Conservation (phyloP, 2,797 vertebrate species). For the Chaenodraco wilsoni region DNA sequence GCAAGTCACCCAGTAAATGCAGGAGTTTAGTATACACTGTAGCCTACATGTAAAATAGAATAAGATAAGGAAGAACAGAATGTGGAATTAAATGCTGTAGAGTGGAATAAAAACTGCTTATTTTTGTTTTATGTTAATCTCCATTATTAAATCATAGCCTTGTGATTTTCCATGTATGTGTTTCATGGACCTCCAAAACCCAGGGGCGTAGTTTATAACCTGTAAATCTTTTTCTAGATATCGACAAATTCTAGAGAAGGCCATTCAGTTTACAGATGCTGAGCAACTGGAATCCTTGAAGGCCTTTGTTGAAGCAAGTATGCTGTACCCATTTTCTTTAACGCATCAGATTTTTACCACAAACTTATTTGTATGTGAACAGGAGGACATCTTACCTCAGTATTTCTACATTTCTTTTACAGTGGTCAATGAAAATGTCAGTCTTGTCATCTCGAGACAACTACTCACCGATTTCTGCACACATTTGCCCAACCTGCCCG, state of each 20-base stretch:
- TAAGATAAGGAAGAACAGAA: too few relatives aligned
- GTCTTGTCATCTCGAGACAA: slow-evolving; percentile 97
- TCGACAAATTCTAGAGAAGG: slow-evolving; percentile 96
- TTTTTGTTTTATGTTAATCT: background rate
- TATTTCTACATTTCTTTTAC: slow-evolving; percentile 23
- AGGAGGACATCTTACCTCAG: background rate
- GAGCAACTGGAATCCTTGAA: slow-evolving; percentile 97
- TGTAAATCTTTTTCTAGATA: slow-evolving; percentile 82
- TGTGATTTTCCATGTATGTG: background rate
- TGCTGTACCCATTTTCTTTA: slow-evolving; percentile 61
- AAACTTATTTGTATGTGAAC: background rate
- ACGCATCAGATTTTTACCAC: accelerated
- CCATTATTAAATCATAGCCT: background rate
- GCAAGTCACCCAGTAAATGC: too few relatives aligned
- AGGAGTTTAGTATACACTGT: too few relatives aligned
- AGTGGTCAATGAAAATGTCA: slow-evolving; percentile 99
- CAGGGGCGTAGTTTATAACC: background rate
- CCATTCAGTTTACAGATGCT: slow-evolving; percentile 90
- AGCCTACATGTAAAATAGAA: too few relatives aligned
- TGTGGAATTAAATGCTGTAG: too few relatives aligned
- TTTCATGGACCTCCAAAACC: background rate
- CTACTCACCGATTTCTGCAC: slow-evolving; percentile 97
- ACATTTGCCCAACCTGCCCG: slow-evolving; percentile 93
- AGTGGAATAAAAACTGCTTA: too few relatives aligned
- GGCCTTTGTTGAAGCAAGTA: slow-evolving; percentile 99